phyloP scores from a whole-genome alignment of 2,113 vertebrate species.

The Malurus alboscapulatus region DNA sequence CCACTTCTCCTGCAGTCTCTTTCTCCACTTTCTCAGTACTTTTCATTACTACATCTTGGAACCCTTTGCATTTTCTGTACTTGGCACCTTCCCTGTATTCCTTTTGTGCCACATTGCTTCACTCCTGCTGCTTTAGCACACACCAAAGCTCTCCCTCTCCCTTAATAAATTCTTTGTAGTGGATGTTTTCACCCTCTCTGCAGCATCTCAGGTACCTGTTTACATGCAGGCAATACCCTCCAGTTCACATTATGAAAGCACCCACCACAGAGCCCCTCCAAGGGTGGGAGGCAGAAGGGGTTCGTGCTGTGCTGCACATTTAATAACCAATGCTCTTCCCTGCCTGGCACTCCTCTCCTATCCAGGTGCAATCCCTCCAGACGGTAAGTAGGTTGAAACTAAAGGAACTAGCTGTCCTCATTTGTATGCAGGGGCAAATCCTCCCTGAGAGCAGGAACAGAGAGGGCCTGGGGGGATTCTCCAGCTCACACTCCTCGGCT shows the following conservation, averaged over 20 bases:
- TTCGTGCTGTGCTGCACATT: background rate
- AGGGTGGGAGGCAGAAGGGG: background rate
- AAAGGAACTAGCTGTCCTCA: background rate
- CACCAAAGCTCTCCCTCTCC: background rate
- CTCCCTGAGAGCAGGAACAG: background rate
- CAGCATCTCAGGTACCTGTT: background rate
- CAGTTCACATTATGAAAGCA: background rate
- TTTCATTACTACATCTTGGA: background rate
- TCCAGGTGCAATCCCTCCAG: background rate
- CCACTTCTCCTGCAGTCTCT: background rate
- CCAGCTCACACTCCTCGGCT: background rate
- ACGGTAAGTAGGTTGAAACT: background rate
- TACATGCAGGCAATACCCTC: background rate
- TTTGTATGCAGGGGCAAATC: background rate
- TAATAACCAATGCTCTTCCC: background rate
- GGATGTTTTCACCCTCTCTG: background rate
- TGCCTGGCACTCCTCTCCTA: background rate
- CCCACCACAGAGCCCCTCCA: fast-evolving
- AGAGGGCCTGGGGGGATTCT: background rate
- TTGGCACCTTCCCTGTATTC: background rate
- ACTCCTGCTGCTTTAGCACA: background rate
- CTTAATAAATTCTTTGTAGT: background rate
- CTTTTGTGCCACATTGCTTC: background rate
- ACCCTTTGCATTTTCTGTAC: background rate
- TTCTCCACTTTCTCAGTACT: background rate